Evolutionary conservation across 2,888 invertebrate species (phyloP), one percentile per base, ranked within the genome.

Genomic region (Cantharis lateralis): DNA sequence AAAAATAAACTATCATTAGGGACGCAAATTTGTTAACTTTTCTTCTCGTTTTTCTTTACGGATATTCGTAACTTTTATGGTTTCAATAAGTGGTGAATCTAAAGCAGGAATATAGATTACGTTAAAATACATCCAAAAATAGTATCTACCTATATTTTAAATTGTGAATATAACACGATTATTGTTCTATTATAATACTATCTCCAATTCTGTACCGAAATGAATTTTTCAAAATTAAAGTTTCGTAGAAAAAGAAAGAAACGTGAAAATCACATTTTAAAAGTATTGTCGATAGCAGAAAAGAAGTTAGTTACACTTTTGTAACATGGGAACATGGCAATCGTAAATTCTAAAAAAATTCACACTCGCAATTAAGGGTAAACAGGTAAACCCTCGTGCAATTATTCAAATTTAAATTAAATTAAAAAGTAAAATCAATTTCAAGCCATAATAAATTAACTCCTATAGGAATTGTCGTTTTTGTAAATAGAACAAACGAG

Each of bases 401-500:
- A 48, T 48, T 48, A 48, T 48, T 48, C 48, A 48, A 48, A 48
- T 48, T 48, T 48, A 48, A 48, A 48, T 48, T 18, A 66, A 72
- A 16, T 66, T 72, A 72, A 48, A 66, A 72, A 48, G 48, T 61
- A 61, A 68, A 73, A 73, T 73, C 73, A 73, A 73, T 73, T 73
- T 28, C 26, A 62, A 15, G 48, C 32, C 70, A 70, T 64, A 74
- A 74, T 74, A 74, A 74, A 74, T 74, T 74, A 74, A 74, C 70
- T 70, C 16, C 62, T 62, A 68, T 26, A 26, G 63, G 70, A 74
- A 74, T 74, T 74, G 70, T 64, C 66, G 68, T 68, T 62, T 62
- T 70, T 70, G 68, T 74, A 74, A 74, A 74, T 70, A 70, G 74
- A 70, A 70, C 70, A 70, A 74, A 74, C 74, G 70, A 64, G 63